Base-by-base conservation (phyloP, 2,113 vertebrate species). In the Stegastes partitus region DNA sequence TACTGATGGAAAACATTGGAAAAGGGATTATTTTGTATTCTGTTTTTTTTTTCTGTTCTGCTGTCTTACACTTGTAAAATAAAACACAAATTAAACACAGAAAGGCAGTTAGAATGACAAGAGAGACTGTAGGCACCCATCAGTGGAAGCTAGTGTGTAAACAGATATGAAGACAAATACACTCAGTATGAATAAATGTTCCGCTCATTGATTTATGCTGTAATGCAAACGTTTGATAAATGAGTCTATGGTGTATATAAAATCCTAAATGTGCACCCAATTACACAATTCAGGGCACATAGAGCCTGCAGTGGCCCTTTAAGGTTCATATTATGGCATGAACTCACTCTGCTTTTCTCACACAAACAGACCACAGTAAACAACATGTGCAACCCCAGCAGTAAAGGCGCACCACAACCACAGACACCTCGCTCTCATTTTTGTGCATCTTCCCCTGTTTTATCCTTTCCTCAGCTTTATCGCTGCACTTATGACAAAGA, bases 401-500 rank as follows among this genome's bases (percentile, higher is more conserved):
- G 28, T 3, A 69, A 7, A 59, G 16, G 12, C n/a, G 67, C 50
- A 61, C n/a, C 49, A 37, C 42, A 64, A 64, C 42, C 63, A 47
- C 57, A 81, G 39, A 59, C 28, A 56, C 5, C 3, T 34, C 14
- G 18, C 22, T 26, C 21, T 58, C 22, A 51, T 73, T 66, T 81
- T 49, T 16, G 25, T 26, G 68, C 6, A 22, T 49, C 44, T 55
- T 65, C 2, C 2, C 11, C 39, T 37, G 14, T 11, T 16, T 28
- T 50, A 39, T 34, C 23, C 28, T 53, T 9, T 10, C 19, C 10
- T 21, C 45, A 47, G 5, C 18, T 55, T 42, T 5, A 18, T 28
- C 11, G 18, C 42, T 42, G 23, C 19, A 21, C 19, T 28, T 28
- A 28, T 3, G 10, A 42, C 3, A 34, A 25, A 37, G 16, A 59